Percentiles rank a stretch among this genome's conserved stretches.
Evolutionary conservation across 2,113 vertebrate species (phyloP).

Genomic region (Vombatus ursinus): DNA sequence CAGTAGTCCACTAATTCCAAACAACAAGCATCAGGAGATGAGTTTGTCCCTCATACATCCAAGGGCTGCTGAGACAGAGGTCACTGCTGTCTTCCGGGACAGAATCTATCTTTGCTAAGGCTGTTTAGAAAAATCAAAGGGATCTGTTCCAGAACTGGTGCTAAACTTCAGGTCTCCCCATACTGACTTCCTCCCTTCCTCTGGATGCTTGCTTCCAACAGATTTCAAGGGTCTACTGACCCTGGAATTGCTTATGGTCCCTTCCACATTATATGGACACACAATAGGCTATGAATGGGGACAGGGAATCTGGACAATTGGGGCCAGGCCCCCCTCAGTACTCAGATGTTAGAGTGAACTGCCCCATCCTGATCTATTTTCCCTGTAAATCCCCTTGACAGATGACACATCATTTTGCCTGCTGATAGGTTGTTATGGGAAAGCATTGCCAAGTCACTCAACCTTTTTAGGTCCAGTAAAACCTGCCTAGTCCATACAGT

Average conservation of each 20-base stretch:
- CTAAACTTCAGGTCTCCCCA: not conserved
- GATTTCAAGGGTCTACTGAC: not conserved
- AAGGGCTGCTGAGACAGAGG: not conserved
- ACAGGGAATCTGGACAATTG: not conserved
- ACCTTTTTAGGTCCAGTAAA: not conserved
- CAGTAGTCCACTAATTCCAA: not conserved
- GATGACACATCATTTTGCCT: not conserved
- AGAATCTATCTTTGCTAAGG: not conserved
- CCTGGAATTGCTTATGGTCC: not conserved
- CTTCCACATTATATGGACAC: not conserved
- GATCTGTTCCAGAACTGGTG: not conserved
- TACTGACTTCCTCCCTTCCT: not conserved
- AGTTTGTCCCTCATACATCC: not conserved
- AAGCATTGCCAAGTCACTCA: not conserved
- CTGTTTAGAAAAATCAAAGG: not conserved
- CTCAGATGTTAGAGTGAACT: not conserved
- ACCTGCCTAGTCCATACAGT: not conserved
- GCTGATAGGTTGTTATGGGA: not conserved
- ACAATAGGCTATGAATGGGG: not conserved
- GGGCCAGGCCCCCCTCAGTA: not conserved
- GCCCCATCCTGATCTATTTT: not conserved
- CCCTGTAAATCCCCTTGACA: conserved; percentile 1
- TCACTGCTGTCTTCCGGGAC: not conserved
- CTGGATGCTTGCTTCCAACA: not conserved
- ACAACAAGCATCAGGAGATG: not conserved